phyloP scores from a whole-genome alignment of 2,113 vertebrate species.

The Petaurus breviceps region DNA sequence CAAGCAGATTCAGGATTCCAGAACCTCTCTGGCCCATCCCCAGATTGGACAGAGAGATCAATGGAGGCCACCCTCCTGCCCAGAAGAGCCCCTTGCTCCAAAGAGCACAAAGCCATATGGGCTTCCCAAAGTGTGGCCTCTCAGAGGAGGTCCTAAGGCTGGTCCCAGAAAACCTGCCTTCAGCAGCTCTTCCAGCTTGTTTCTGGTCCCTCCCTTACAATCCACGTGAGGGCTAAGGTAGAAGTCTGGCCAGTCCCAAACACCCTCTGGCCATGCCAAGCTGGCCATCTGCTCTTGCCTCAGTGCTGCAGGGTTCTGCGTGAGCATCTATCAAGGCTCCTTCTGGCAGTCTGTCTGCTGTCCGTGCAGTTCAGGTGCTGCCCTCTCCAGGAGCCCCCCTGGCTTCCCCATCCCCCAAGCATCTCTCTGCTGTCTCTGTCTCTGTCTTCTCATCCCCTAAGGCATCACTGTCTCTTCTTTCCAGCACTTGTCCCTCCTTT shows the following conservation, averaged over 20 bases:
- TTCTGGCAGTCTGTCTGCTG: no score
- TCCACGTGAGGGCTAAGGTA: neutral
- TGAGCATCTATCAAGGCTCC: no score
- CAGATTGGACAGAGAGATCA: slow-evolving; percentile 36
- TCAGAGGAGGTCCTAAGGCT: no score
- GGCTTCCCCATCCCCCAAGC: neutral
- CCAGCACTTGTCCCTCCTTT: no score
- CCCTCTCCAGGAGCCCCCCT: neutral
- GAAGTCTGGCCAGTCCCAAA: neutral
- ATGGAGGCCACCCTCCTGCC: neutral
- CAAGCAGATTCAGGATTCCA: neutral
- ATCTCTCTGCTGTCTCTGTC: neutral
- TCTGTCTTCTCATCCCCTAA: neutral
- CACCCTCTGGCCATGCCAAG: neutral
- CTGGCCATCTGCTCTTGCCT: neutral
- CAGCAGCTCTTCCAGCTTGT: no score
- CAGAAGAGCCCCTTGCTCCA: no score
- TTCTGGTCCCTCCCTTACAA: no score
- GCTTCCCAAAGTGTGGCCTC: no score
- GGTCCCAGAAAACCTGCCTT: neutral
- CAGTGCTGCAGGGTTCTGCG: neutral
- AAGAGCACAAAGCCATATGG: neutral
- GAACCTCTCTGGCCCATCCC: no score
- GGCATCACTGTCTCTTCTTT: no score
- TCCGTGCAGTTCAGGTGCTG: no score